Evolutionary conservation across 2,113 vertebrate genomes (phyloP), one percentile per base, ranked within the genome.

Genomic region (Bufo bufo): DNA sequence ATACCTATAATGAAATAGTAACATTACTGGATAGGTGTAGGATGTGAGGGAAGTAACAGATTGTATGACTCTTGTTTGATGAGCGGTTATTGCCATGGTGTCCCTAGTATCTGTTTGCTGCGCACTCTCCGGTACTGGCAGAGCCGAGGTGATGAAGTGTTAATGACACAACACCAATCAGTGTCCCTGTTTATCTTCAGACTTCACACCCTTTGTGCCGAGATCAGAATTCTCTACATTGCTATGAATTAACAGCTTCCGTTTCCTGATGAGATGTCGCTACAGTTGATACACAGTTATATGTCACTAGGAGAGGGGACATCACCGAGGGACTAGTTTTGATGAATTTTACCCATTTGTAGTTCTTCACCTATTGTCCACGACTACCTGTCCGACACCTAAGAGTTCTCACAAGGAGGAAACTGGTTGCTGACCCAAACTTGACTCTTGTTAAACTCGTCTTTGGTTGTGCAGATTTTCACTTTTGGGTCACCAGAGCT

Each of bases 131-230:
- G 3, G 49, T 16, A 4, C 50, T 56, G 63, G 49, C 65, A 84
- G 47, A 47, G 52, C 20, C 16, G 47, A 77, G 84, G 84, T 75
- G 71, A 77, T 85, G 84, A 85, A 58, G 71, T 61, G 84, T 43
- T 59, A 52, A 59, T 75, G 69, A 85, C 65, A 74, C 69, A n/a
- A 45, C 81, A 69, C 63, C 45, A 45, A 10, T 9, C 79, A 49
- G 33, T 12, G 17, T 49, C 63, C 33, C 33, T 6, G 52, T 75
- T 85, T 85, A 19, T 77, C 71, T 16, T 52, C 83, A 72, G 59
- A 74, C 83, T 85, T 85, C 23, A 19, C 84, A 75, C 84, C 54
- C 54, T 10, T 19, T 58, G 23, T 61, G 7, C 5, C 19, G 47
- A 74, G 71, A 17, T 13, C 6, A 52, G 54, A 85, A 85, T 49